Conservation (phyloP, 2,113 vertebrate genomes). For the Nannospalax galili region DNA sequence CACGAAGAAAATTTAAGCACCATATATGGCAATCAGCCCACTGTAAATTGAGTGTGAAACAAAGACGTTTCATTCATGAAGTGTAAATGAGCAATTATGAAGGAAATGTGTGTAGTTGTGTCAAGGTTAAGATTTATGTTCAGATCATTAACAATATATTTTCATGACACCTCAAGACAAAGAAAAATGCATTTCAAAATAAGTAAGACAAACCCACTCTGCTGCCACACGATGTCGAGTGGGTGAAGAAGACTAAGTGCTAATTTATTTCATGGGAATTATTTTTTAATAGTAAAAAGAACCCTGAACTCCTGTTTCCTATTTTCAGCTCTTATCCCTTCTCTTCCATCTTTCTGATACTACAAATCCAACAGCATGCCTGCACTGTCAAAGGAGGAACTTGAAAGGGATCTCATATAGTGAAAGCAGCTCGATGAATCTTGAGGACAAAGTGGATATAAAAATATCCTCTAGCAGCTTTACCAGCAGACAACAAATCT, state of each 20-base stretch:
- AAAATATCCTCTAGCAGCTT: conserved; percentile 75
- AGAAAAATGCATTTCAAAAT: not conserved
- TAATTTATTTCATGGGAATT: not conserved
- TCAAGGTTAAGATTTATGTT: not conserved
- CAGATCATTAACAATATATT: not conserved
- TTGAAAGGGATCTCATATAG: conserved; percentile 73
- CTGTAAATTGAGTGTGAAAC: not conserved
- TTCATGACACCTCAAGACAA: not conserved
- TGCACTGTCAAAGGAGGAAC: conserved; percentile 45
- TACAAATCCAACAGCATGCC: conserved; percentile 64
- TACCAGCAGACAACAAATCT: conserved; percentile 71
- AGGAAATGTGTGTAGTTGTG: not conserved
- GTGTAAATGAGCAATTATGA: not conserved
- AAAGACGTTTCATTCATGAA: not conserved
- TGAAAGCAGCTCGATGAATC: conserved; percentile 73
- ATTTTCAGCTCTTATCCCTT: conserved; percentile 55
- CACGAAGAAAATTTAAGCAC: conserved; percentile 2
- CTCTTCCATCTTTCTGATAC: conserved; percentile 58
- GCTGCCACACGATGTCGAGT: not conserved
- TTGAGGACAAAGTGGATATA: conserved; percentile 76
- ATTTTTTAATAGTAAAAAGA: not conserved
- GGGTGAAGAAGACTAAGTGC: not conserved
- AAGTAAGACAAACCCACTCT: not conserved
- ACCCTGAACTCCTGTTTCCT: not conserved
- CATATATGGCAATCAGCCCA: not conserved